Conservation (phyloP, 2,888 invertebrate species). For the Bugulina stolonifera region DNA sequence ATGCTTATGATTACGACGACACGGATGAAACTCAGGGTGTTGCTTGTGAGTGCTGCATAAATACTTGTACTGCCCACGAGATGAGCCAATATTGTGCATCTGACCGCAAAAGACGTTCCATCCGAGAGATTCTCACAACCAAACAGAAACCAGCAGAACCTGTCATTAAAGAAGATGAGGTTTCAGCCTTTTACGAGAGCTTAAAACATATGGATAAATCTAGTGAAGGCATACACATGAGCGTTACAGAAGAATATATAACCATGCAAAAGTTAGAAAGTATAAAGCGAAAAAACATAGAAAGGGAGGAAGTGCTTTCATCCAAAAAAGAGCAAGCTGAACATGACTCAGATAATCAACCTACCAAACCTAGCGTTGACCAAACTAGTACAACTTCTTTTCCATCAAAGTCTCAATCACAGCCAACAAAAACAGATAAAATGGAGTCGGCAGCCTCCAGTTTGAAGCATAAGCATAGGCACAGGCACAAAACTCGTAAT, state of each 20-base stretch:
- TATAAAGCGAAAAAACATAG: neutral
- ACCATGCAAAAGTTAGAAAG: neutral
- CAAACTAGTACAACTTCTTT: too few species aligned
- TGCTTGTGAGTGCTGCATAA: conserved; percentile 29
- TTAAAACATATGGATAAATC: neutral
- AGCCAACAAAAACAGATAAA: too few species aligned
- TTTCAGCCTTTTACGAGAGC: neutral
- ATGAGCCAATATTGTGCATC: conserved; percentile 27
- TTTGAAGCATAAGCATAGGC: too few species aligned
- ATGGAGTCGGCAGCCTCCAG: too few species aligned
- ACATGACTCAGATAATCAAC: too few species aligned
- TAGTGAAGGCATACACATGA: neutral
- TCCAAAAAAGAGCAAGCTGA: neutral
- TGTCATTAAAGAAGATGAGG: neutral
- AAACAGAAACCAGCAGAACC: neutral
- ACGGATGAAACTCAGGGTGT: conserved; percentile 28
- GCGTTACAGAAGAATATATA: neutral
- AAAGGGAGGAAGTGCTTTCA: neutral
- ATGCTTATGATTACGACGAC: too few species aligned
- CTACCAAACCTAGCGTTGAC: too few species aligned
- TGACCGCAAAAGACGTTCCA: neutral
- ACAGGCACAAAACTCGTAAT: too few species aligned
- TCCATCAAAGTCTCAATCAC: too few species aligned
- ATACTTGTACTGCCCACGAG: conserved; percentile 25
- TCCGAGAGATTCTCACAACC: neutral